phyloP scores from a whole-genome alignment of 2,113 vertebrate genomes.

The Ceratotherium simum region DNA sequence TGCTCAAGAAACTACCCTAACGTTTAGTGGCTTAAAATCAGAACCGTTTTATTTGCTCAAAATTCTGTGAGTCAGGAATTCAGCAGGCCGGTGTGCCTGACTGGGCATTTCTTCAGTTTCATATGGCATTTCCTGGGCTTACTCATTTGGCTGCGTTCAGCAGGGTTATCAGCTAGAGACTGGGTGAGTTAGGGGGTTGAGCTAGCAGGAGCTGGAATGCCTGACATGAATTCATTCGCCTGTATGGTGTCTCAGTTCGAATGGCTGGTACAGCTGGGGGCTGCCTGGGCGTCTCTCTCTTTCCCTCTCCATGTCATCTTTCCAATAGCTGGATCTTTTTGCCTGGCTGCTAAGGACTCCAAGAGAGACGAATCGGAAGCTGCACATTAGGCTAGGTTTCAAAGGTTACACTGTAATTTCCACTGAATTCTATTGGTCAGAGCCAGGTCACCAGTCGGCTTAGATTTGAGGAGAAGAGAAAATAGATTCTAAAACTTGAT shows the following conservation, averaged over 20 bases:
- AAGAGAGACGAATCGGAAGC: neutral
- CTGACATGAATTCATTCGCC: neutral
- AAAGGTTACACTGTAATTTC: neutral
- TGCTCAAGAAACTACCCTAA: neutral
- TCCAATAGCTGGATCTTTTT: neutral
- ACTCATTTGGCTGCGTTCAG: neutral
- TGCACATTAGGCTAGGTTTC: neutral
- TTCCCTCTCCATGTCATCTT: neutral
- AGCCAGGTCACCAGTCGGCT: neutral
- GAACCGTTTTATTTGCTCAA: neutral
- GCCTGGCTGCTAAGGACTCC: neutral
- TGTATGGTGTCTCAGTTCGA: neutral
- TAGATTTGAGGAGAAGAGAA: neutral
- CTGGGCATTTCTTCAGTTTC: neutral
- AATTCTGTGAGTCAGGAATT: neutral
- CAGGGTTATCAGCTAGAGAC: neutral
- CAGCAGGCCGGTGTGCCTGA: neutral
- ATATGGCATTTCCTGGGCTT: neutral
- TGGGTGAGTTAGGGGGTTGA: neutral
- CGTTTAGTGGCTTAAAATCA: neutral
- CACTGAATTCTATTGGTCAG: neutral
- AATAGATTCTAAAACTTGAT: neutral
- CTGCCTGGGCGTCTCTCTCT: neutral
- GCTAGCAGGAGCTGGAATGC: neutral
- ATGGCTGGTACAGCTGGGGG: neutral